These are phyloP conservation scores for Frankliniella intonsa DNA, from an alignment of 2,888 invertebrate genomes.

Conservation along the genomic window DNA sequence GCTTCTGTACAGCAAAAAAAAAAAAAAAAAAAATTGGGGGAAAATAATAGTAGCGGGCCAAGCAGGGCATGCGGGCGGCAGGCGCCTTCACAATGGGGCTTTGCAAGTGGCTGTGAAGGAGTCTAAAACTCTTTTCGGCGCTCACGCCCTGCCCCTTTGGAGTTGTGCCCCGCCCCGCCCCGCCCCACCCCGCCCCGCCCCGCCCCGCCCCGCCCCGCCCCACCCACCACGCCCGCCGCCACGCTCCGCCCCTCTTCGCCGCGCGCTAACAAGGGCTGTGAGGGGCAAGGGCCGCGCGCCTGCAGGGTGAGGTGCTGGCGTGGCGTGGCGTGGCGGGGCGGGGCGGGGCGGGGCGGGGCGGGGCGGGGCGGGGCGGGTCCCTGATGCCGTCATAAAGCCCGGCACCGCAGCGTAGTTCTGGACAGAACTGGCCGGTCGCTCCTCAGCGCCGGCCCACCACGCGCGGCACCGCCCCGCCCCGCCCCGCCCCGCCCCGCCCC, in stretches of 20 bases:
- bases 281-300: too few species aligned
- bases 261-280: too few species aligned
- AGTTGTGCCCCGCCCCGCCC: background rate
- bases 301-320: too few species aligned
- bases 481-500: background rate
- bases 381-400: background rate
- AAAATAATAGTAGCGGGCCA: too few species aligned
- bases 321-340: too few species aligned
- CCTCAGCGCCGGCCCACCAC: too few species aligned
- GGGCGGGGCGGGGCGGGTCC: background rate
- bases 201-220: background rate
- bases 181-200: background rate
- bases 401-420: slow-evolving; percentile 26
- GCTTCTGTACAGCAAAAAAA: slow-evolving; percentile 17
- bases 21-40: too few species aligned
- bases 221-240: too few species aligned
- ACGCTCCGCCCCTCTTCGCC: background rate
- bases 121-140: slow-evolving; percentile 33
- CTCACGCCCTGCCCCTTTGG: slow-evolving; percentile 26
- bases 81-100: slow-evolving; percentile 30
- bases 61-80: too few species aligned
- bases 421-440: too few species aligned
- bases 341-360: too few species aligned
- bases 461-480: background rate
- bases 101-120: slow-evolving; percentile 23